Conservation (phyloP, 2,797 vertebrate species). For the Apogon hyalosoma region DNA sequence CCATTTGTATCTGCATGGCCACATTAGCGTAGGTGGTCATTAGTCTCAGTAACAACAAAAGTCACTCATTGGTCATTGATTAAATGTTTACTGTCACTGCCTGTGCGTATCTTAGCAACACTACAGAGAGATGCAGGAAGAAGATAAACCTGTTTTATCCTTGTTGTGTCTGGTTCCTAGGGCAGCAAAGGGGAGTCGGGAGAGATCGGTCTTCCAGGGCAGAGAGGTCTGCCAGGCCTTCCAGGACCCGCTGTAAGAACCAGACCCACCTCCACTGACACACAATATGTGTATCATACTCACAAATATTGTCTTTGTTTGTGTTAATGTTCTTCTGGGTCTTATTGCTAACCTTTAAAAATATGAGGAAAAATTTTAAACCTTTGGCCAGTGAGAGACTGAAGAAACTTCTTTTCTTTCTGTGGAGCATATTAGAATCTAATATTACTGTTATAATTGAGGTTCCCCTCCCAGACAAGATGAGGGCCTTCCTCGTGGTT, state of each 20-base stretch:
- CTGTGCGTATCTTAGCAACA: constrained; percentile 75
- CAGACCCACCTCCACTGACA: constrained; percentile 16
- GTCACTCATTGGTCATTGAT: constrained; percentile 58
- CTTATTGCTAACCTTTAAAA: neutral
- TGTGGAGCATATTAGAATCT: no score
- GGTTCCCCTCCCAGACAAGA: no score
- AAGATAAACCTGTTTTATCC: constrained; percentile 65
- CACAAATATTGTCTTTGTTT: constrained; percentile 24
- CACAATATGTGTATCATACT: constrained; percentile 9
- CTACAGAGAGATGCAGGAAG: constrained; percentile 45
- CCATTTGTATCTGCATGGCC: constrained; percentile 18
- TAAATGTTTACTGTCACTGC: constrained; percentile 57
- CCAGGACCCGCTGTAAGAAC: constrained; percentile 76
- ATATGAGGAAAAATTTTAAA: neutral
- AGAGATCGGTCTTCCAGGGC: constrained; percentile 83
- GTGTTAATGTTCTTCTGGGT: constrained; percentile 1
- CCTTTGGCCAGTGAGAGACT: no score
- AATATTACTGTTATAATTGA: no score
- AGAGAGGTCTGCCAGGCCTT: constrained; percentile 79
- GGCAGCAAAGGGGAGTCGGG: constrained; percentile 83
- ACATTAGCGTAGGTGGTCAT: neutral
- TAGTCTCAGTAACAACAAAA: constrained; percentile 32
- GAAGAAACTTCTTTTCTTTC: no score
- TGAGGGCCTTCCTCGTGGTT: no score
- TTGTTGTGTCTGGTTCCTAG: constrained; percentile 73